A percentile compares a stretch with the other conserved stretches of the same genome.
These are phyloP conservation scores for Sialis lutaria DNA, from an alignment of 2,888 invertebrate genomes.

Conservation along the genomic window DNA sequence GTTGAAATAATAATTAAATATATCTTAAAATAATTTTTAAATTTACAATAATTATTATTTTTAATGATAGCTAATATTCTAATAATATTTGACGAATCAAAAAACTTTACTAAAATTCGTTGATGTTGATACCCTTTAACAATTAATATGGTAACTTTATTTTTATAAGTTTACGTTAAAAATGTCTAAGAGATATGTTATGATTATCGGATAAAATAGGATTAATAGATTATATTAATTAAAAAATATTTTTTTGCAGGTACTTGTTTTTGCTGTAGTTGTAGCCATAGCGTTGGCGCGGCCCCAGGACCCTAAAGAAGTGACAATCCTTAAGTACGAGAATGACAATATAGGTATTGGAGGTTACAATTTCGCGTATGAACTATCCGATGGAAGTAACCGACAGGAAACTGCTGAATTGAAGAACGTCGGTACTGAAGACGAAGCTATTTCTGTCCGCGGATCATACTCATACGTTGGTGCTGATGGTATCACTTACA, in stretches of 20 bases:
- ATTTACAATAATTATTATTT: too few relatives aligned
- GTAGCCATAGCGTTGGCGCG: not conserved
- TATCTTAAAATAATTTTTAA: too few relatives aligned
- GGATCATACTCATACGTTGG: slow-evolving; percentile 31
- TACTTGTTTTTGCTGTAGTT: not conserved
- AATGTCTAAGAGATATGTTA: too few relatives aligned
- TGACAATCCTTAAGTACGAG: slow-evolving; percentile 32
- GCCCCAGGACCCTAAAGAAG: slow-evolving; percentile 25
- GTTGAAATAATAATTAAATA: too few relatives aligned
- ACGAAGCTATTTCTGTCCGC: slow-evolving; percentile 20
- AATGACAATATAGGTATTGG: slow-evolving; percentile 26
- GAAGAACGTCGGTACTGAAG: slow-evolving; percentile 12
- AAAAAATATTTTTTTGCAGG: not conserved
- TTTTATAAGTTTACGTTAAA: too few relatives aligned
- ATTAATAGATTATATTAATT: too few relatives aligned
- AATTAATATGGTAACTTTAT: too few relatives aligned
- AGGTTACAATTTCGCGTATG: slow-evolving; percentile 12
- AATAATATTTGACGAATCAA: too few relatives aligned
- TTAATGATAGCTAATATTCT: too few relatives aligned
- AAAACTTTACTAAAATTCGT: too few relatives aligned
- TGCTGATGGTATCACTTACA: slow-evolving; percentile 28
- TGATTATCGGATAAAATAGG: too few relatives aligned
- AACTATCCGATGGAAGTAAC: slow-evolving; percentile 16
- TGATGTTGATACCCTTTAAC: too few relatives aligned
- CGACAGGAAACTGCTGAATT: slow-evolving; percentile 16